phyloP scores from a whole-genome alignment of 2,797 vertebrate species.

The Spinus pinus region DNA sequence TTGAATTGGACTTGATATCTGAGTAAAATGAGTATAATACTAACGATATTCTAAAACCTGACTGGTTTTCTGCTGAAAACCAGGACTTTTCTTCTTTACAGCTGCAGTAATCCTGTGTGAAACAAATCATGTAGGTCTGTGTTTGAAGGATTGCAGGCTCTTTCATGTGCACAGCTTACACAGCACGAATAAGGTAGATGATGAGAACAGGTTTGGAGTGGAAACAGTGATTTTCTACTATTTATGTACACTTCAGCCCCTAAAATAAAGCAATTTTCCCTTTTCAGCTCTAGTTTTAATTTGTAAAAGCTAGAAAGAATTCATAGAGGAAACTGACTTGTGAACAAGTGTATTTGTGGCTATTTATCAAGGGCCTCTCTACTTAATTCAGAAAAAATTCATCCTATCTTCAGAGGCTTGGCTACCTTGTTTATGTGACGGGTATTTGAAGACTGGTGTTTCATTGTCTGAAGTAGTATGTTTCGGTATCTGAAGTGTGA shows the following conservation, averaged over 20 bases:
- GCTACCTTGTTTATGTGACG: neutral
- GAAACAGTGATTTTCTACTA: neutral
- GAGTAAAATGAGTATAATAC: neutral
- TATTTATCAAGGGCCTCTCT: neutral
- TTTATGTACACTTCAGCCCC: neutral
- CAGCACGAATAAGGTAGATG: neutral
- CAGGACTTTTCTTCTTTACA: neutral
- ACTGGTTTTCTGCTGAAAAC: neutral
- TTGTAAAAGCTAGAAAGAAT: neutral
- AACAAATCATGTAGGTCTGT: neutral
- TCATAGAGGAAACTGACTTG: neutral
- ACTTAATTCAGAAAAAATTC: neutral
- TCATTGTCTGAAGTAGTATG: neutral
- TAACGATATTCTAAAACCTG: neutral
- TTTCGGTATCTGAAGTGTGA: neutral
- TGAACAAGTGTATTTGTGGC: neutral
- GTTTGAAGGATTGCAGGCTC: neutral
- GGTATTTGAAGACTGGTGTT: neutral
- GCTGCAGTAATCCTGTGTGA: neutral
- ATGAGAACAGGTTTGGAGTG: neutral
- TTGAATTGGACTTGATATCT: conserved; percentile 31
- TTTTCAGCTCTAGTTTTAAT: neutral
- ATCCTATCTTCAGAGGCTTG: neutral
- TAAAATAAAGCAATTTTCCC: neutral
- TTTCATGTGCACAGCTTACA: neutral